Evolutionary conservation across 2,888 invertebrate genomes (phyloP), one percentile per base, ranked within the genome.

Genomic region (Metellina segmentata): DNA sequence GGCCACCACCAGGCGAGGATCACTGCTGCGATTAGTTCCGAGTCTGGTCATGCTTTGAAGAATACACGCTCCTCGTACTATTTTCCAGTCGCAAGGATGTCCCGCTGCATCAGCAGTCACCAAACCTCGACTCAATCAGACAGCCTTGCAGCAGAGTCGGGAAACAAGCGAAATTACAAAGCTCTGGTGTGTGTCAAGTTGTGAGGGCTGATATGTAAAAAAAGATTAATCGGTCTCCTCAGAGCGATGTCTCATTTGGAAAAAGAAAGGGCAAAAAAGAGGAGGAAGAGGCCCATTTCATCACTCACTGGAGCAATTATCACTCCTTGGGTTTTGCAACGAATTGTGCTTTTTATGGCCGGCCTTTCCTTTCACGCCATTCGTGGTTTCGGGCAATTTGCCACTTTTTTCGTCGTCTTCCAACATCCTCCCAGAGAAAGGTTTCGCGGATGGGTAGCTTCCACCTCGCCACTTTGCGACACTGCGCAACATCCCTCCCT

Each of bases 291-390:
- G 19, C 20, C 19, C 19, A 16, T 85, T 85, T 85, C 85, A 16
- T 51, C 77, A 86, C 49, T 11, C 48, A 16, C 51, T 75, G 74
- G 52, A 48, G 78, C 85, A 77, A 86, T 70, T 11, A 51, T 51
- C 49, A n/a, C 49, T 71, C 11, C 74, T 53, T 20, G 72, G 9
- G 7, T 81, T 82, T 81, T 88, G 88, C 81, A 88, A 88, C 75
- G 75, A 20, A 34, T 34, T 7, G 48, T 16, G 11, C 69, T 78
- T 78, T 77, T 86, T 82, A 52, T 13, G 71, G 49, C 52, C 70
- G 20, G 6, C 51, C 61, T 72, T 78, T 79, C 19, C 48, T 81
- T 79, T 20, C 53, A 74, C 87, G 78, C 78, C 19, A 61, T 78
- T 78, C 20, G 61, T 70, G 19, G 61, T 61, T 49, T 1, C 13